phyloP scores from a whole-genome alignment of 1,140 invertebrate genomes.

The Macrobrachium nipponense region DNA sequence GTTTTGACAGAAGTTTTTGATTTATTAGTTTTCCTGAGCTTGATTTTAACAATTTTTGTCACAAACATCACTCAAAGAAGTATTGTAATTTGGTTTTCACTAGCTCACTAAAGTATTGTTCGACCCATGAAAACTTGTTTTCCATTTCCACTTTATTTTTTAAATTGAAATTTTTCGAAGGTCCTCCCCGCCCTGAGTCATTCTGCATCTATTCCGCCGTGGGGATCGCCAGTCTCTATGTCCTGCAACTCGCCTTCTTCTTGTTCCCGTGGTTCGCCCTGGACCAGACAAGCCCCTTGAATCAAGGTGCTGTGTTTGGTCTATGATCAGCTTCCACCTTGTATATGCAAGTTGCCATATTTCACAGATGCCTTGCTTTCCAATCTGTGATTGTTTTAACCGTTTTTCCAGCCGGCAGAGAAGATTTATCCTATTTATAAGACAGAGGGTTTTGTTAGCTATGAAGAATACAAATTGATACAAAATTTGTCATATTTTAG shows the following conservation, averaged over 20 bases:
- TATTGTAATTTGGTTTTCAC: neutral
- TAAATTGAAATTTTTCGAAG: conserved; percentile 65
- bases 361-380: too few relatives aligned
- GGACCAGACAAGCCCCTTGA: conserved; percentile 71
- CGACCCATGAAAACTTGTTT: neutral
- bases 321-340: too few relatives aligned
- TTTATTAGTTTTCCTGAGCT: too few relatives aligned
- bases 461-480: too few relatives aligned
- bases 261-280: conserved; percentile 72
- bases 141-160: neutral
- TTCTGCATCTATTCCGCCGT: conserved; percentile 72
- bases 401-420: too few relatives aligned
- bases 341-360: too few relatives aligned
- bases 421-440: too few relatives aligned
- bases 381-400: too few relatives aligned
- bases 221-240: conserved; percentile 71
- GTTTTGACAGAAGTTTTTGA: too few relatives aligned
- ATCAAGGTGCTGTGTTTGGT: too few relatives aligned
- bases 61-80: neutral
- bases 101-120: neutral
- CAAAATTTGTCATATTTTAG: too few relatives aligned
- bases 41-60: neutral
- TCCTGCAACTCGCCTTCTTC: conserved; percentile 74
- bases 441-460: too few relatives aligned
- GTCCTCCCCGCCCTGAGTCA: conserved; percentile 71